Conservation (phyloP, 1,140 invertebrate species). For the Macrobrachium rosenbergii region DNA sequence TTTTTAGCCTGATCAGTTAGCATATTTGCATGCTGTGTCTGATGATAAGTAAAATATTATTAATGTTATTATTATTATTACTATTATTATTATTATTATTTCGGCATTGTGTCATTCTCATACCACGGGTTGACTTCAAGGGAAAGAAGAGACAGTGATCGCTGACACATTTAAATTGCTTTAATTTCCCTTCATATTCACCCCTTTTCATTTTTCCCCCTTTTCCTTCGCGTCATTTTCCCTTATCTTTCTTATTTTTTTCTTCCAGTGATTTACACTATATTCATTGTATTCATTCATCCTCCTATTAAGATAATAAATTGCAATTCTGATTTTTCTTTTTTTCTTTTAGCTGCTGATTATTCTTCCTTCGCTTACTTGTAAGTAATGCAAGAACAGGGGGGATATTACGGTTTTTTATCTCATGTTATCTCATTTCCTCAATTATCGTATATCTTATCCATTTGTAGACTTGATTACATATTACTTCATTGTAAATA, state of each 20-base stretch:
- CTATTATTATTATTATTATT: background rate
- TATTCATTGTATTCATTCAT: background rate
- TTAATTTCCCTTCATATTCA: background rate
- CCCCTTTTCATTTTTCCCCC: background rate
- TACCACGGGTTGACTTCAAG: no score
- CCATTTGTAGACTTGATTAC: no score
- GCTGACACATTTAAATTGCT: background rate
- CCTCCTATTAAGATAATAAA: background rate
- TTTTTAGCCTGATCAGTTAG: background rate
- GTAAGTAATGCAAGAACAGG: no score
- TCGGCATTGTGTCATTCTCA: no score
- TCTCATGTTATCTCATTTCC: background rate
- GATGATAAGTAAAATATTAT: background rate
- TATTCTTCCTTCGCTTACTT: no score
- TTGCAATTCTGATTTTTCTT: background rate
- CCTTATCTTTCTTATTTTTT: background rate
- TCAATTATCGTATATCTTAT: background rate
- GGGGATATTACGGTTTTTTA: background rate
- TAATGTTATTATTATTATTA: slow-evolving; percentile 5
- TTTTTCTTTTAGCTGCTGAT: background rate
- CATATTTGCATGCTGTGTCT: no score
- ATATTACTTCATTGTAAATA: background rate
- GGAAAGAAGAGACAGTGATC: no score
- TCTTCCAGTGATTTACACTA: background rate
- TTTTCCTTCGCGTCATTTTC: background rate